Conservation (phyloP, 2,113 vertebrate genomes). For the Salvator merianae region DNA sequence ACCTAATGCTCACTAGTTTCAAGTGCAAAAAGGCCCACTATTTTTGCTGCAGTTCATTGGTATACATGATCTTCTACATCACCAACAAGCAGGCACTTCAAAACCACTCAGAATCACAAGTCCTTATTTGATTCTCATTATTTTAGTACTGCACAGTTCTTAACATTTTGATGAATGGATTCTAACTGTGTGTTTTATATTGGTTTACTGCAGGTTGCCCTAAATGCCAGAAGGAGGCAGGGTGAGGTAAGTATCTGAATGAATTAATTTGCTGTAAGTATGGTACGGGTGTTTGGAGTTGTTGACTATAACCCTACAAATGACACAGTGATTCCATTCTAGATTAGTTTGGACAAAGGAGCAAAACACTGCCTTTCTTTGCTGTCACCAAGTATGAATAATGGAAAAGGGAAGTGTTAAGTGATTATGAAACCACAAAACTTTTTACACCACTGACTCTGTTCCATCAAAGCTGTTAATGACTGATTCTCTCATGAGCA, state of each 20-base stretch:
- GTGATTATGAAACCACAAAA: background rate
- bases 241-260: too few species aligned
- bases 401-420: background rate
- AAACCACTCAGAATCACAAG: background rate
- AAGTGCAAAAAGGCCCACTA: too few species aligned
- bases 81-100: background rate
- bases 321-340: background rate
- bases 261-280: background rate
- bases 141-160: too few species aligned
- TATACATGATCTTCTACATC: background rate
- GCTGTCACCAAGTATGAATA: background rate
- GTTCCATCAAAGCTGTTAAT: background rate
- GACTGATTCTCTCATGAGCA: background rate
- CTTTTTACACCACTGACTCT: background rate
- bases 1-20: too few species aligned
- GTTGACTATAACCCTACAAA: background rate
- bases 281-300: accelerated
- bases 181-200: too few species aligned
- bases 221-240: too few species aligned
- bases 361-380: background rate
- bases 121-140: background rate
- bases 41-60: too few species aligned
- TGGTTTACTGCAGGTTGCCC: too few species aligned
- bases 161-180: too few species aligned
- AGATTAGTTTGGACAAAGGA: background rate